phyloP scores from a whole-genome alignment of 2,797 vertebrate genomes.

The Clarias laeviceps region DNA sequence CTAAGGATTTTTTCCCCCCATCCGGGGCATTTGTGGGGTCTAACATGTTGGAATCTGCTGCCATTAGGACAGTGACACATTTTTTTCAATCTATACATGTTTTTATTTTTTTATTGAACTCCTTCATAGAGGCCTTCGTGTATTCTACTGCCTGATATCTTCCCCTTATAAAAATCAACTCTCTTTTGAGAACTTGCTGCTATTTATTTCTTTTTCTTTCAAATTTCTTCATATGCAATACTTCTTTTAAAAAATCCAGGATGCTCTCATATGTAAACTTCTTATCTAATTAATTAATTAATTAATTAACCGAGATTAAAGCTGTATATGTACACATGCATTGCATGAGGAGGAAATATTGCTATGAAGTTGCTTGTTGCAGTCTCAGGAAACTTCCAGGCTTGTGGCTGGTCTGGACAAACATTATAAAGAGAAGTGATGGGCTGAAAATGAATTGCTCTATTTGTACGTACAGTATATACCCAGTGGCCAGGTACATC shows the following conservation, averaged over 20 bases:
- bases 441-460: background rate
- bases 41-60: no score
- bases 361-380: background rate
- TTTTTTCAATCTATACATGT: background rate
- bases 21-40: no score
- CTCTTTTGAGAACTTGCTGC: background rate
- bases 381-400: background rate
- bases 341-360: background rate
- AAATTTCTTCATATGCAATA: background rate
- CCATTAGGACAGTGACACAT: background rate
- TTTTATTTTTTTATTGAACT: conserved; percentile 8
- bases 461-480: background rate
- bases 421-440: background rate
- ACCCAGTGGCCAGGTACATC: background rate
- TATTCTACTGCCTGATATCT: background rate
- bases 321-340: background rate
- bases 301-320: background rate
- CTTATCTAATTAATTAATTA: background rate
- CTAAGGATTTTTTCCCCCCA: no score
- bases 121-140: background rate
- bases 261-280: background rate
- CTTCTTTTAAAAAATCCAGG: background rate
- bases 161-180: background rate
- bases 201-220: background rate
- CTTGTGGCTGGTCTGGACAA: no score